These are phyloP conservation scores for Pristionchus pacificus DNA, from an alignment of 1,140 invertebrate genomes.

Conservation along the genomic window DNA sequence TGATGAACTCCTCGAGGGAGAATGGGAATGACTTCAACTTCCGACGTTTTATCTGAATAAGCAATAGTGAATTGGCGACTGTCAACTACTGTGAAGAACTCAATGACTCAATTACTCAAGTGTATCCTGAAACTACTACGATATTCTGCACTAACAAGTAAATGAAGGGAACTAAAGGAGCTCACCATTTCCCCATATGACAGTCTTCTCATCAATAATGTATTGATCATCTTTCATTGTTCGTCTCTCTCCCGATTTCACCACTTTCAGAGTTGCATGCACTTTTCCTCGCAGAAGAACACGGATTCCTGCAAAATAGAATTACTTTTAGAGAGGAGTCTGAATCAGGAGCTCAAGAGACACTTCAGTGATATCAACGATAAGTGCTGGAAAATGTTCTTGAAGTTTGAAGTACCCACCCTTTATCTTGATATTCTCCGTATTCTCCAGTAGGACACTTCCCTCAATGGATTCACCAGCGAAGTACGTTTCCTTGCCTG, in stretches of 20 bases:
- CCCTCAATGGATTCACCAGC: conserved; percentile 46
- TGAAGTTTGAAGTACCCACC: conserved; percentile 26
- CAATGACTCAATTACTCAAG: too few species aligned
- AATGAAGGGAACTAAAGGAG: too few species aligned
- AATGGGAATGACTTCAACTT: conserved; percentile 38
- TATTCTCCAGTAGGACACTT: conserved; percentile 50
- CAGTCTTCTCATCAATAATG: conserved; percentile 72
- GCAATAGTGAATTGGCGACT: not conserved
- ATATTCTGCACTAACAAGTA: not conserved
- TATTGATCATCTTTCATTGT: conserved; percentile 78
- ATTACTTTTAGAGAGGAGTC: not conserved
- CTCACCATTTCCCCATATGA: conserved; percentile 76
- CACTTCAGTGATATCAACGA: conserved; percentile 12
- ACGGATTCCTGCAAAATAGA: conserved; percentile 69
- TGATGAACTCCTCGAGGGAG: conserved; percentile 72
- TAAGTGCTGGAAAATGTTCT: not conserved
- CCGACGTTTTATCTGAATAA: conserved; percentile 42
- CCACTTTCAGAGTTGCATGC: conserved; percentile 77
- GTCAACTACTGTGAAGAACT: too few species aligned
- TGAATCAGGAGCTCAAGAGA: conserved; percentile 7
- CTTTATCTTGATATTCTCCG: conserved; percentile 52
- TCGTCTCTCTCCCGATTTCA: conserved; percentile 71
- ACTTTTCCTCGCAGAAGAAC: conserved; percentile 73
- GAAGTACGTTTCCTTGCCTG: conserved; percentile 46
- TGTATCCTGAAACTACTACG: not conserved